These are phyloP conservation scores for Rotaria sp. DNA, from an alignment of 2,888 invertebrate species.

Conservation along the genomic window DNA sequence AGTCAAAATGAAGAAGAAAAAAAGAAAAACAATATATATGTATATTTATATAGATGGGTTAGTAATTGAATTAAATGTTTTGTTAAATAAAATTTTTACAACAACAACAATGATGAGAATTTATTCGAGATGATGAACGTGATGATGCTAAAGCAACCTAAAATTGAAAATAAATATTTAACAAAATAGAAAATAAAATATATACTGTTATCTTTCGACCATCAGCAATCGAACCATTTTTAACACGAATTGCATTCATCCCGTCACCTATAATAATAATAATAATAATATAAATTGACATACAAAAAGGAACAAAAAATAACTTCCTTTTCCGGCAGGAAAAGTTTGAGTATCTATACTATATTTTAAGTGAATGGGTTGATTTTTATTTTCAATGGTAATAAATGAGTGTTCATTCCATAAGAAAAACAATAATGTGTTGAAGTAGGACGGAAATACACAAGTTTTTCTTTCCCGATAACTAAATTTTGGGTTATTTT, in stretches of 20 bases:
- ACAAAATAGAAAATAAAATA: background rate
- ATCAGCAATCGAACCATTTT: background rate
- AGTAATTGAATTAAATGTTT: too few relatives aligned
- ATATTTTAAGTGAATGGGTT: too few relatives aligned
- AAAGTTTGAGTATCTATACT: too few relatives aligned
- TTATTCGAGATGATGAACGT: background rate
- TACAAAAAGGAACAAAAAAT: too few relatives aligned
- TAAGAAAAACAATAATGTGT: too few relatives aligned
- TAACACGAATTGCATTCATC: background rate
- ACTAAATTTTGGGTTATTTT: too few relatives aligned
- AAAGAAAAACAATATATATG: background rate
- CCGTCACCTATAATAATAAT: background rate
- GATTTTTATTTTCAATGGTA: too few relatives aligned
- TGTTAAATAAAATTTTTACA: background rate
- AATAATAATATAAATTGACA: too few relatives aligned
- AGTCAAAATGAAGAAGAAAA: background rate
- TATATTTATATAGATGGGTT: background rate
- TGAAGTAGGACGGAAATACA: too few relatives aligned
- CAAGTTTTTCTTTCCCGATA: too few relatives aligned
- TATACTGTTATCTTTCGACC: background rate
- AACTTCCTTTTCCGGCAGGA: too few relatives aligned
- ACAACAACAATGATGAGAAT: background rate
- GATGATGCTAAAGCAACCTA: constrained; percentile 22
- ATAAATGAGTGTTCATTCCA: too few relatives aligned
- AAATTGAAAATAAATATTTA: background rate